These are phyloP conservation scores for Valencia hispanica DNA, from an alignment of 2,797 vertebrate species.

Conservation along the genomic window DNA sequence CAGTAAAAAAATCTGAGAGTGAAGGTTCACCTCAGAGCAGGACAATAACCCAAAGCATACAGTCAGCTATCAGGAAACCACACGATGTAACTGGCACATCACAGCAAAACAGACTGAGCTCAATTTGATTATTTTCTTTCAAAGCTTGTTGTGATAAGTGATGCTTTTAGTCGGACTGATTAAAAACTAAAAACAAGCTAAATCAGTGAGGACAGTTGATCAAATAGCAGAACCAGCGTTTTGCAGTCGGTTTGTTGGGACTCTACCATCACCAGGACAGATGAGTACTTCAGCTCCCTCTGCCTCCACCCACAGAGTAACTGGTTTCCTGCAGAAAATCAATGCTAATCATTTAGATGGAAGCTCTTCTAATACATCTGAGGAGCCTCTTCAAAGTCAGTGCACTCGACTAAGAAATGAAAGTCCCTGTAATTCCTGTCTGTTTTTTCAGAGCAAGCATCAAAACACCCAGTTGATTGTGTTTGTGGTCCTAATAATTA, in stretches of 20 bases:
- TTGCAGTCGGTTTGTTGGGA: not conserved
- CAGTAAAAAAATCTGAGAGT: not conserved
- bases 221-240: not conserved
- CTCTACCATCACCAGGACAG: constrained; percentile 10
- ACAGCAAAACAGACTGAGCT: not conserved
- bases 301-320: not conserved
- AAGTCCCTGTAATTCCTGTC: not conserved
- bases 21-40: not conserved
- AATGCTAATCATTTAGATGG: constrained; percentile 18
- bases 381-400: not conserved
- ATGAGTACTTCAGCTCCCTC: not conserved
- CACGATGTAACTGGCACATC: not conserved
- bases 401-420: not conserved
- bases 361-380: not conserved
- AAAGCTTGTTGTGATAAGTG: not conserved
- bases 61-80: not conserved
- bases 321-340: constrained; percentile 22
- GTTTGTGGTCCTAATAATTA: not conserved
- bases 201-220: not conserved
- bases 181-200: not conserved
- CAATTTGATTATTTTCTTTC: too few species aligned
- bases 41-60: not conserved
- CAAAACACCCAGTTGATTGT: not conserved
- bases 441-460: not conserved
- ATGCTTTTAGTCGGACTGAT: not conserved